phyloP scores from a whole-genome alignment of 1,140 invertebrate species.

The Atopsyche davidsoni region DNA sequence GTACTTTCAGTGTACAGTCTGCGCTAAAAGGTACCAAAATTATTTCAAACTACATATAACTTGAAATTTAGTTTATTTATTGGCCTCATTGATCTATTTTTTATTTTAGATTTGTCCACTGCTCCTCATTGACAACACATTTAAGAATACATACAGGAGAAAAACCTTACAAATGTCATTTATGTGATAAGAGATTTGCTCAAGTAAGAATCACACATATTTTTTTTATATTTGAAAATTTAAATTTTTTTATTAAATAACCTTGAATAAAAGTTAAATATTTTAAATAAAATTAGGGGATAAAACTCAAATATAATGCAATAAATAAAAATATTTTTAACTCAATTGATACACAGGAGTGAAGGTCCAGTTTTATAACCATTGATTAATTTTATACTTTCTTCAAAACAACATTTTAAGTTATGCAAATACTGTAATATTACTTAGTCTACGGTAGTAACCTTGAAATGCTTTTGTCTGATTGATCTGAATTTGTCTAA shows the following conservation, averaged over 20 bases:
- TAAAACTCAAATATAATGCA: neutral
- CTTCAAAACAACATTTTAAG: too few species aligned
- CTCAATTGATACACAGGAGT: neutral
- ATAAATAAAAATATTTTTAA: neutral
- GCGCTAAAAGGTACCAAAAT: slow-evolving; percentile 26
- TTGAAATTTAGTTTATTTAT: neutral
- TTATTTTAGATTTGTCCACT: slow-evolving; percentile 22
- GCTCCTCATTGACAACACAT: slow-evolving; percentile 22
- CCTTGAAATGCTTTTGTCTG: too few species aligned
- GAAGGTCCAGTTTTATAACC: neutral
- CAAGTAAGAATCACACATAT: slow-evolving; percentile 1
- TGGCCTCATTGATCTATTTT: neutral
- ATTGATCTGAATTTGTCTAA: too few species aligned
- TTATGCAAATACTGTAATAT: too few species aligned
- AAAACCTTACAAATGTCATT: slow-evolving; percentile 15
- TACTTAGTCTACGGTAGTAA: too few species aligned
- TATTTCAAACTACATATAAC: neutral
- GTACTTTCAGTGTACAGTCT: slow-evolving; percentile 26
- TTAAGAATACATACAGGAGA: slow-evolving; percentile 24
- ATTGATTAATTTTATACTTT: neutral
- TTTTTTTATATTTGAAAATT: neutral
- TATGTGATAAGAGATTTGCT: slow-evolving; percentile 9
- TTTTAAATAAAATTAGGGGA: neutral
- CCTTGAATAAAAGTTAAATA: neutral
- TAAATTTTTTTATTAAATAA: neutral